Evolutionary conservation across 2,888 invertebrate species (phyloP).

Genomic region (Drosophila neonasuta): DNA sequence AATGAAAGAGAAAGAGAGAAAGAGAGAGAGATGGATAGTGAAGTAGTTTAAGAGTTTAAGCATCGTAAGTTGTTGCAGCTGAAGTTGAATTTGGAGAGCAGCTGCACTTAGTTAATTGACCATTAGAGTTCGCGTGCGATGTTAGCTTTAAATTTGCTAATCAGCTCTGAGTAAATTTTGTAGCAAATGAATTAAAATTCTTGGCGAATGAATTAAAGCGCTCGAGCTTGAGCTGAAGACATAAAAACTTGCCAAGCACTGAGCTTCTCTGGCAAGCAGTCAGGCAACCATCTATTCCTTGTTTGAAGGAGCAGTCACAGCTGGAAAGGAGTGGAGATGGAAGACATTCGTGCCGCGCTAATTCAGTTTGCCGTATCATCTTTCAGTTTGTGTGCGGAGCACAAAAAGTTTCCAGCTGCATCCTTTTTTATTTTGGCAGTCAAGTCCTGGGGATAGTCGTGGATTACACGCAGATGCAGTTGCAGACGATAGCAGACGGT

Average conservation of each 20-base stretch:
- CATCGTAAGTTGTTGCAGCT: conserved; percentile 4
- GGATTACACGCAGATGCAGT: conserved; percentile 59
- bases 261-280: conserved; percentile 19
- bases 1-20: not conserved
- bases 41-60: conserved; percentile 9
- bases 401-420: conserved; percentile 44
- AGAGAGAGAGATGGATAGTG: not conserved
- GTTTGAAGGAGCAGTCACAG: not conserved
- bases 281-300: conserved; percentile 24
- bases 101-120: conserved; percentile 62
- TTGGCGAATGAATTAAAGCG: conserved; percentile 53
- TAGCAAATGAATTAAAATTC: conserved; percentile 57
- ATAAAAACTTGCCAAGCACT: conserved; percentile 13
- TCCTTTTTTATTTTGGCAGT: conserved; percentile 22
- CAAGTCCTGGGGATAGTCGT: conserved; percentile 27
- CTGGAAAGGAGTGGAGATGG: not conserved
- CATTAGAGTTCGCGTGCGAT: conserved; percentile 53
- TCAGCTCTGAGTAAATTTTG: conserved; percentile 49
- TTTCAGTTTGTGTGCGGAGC: conserved; percentile 31
- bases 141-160: conserved; percentile 58
- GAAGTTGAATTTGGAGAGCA: conserved; percentile 23
- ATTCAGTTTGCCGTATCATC: conserved; percentile 70
- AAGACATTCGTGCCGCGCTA: conserved; percentile 58
- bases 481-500: not conserved
- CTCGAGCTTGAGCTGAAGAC: conserved; percentile 20